Evolutionary conservation across 2,113 vertebrate species (phyloP), one percentile per base, ranked within the genome.

Genomic region (Microcebus murinus): DNA sequence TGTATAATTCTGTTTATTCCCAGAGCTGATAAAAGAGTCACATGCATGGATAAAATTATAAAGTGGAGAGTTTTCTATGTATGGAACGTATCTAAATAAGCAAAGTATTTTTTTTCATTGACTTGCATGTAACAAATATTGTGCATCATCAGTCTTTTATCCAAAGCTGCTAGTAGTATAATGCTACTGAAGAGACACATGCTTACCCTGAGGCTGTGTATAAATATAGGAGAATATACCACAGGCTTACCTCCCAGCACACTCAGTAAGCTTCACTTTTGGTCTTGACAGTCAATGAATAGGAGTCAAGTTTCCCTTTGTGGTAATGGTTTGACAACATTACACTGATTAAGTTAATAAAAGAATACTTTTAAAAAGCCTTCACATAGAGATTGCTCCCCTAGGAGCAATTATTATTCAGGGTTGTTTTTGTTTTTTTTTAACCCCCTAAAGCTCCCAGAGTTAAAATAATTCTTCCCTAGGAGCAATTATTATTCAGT

Each of bases 361-460:
- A 70, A 59, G 21, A 94, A 82, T 81, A 73, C 8, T 95, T 93
- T 63, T 71, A 13, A 65, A 79, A 96, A 96, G 25, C 87, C 27
- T 79, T 95, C 25, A 81, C 94, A 73, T 90, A 82, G 9, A 88
- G 11, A 83, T 91, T 96, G 13, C 50, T 96, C 63, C 61, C 68
- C n/a, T 59, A 48, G 20, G 42, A 91, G 29, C 50, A 82, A 74
- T 96, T 96, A 50, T 90, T 95, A 8, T 48, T 89, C 45, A 52
- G 79, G 25, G 48, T 48, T 39, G 3, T 42, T n/a, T 20, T 20
- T 20, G 18, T 17, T 83, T 34, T 55, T 42, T 42, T 45, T 45
- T 45, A 45, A 45, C 42, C 42, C 42, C 42, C 42, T 45, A 45
- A 45, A 45, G 42, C 42, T 45, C 42, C 42, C 42, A 45, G 42